A percentile compares a stretch with the other conserved stretches of the same genome.
Evolutionary conservation across 1,140 invertebrate genomes (phyloP).

Genomic region (Riptortus pedestris): DNA sequence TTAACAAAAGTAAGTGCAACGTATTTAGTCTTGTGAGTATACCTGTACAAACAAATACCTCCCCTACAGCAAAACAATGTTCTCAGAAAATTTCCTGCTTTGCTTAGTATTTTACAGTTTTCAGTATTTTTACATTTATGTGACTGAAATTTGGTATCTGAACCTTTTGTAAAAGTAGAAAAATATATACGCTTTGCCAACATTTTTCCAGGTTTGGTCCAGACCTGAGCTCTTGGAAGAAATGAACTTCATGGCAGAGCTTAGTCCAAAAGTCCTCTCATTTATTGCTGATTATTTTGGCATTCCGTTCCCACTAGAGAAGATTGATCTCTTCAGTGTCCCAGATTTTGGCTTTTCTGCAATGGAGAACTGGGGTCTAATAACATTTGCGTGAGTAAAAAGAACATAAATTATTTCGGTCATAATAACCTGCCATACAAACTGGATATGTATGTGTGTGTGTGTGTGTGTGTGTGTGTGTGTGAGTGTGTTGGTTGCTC

Average conservation of each 20-base stretch:
- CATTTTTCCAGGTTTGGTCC: constrained; percentile 54
- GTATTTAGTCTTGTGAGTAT: background rate
- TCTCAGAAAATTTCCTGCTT: no score
- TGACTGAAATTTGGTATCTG: no score
- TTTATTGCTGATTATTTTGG: constrained; percentile 79
- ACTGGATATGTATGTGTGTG: no score
- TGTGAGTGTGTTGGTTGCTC: background rate
- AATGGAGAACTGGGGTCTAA: constrained; percentile 73
- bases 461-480: no score
- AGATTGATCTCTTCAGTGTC: constrained; percentile 54
- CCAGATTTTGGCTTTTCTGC: constrained; percentile 70
- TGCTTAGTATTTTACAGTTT: no score
- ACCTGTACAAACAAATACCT: no score
- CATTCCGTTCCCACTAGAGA: constrained; percentile 53
- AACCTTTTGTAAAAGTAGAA: no score
- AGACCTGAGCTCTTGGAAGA: constrained; percentile 68
- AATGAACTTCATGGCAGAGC: constrained; percentile 59
- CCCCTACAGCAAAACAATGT: no score
- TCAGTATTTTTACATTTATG: no score
- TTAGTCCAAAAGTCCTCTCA: constrained; percentile 67
- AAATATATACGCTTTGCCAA: background rate
- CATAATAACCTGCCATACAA: no score
- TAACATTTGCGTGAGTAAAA: constrained; percentile 45
- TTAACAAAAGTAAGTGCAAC: background rate
- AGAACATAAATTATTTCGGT: no score